Base-by-base conservation (phyloP, 2,797 vertebrate genomes). In the Cryptoblepharus egeriae region DNA sequence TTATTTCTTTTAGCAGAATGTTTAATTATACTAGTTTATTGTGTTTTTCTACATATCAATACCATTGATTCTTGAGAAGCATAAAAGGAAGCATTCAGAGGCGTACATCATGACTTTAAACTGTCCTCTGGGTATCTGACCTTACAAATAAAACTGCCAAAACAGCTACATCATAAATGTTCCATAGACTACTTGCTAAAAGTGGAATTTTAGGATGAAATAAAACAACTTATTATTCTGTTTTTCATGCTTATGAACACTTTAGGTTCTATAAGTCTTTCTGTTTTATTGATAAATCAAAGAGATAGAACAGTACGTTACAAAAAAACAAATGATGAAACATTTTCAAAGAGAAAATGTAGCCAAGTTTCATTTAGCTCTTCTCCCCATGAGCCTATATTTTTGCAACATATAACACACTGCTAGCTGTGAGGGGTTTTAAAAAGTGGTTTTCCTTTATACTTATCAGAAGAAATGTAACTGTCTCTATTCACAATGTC, bases 31-130 rank as follows among this genome's bases (percentile, higher is more conserved):
- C 35, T 39, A 37, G 16, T 83, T 72, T 64, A 71, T 55, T 78
- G 68, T 64, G 35, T 18, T 77, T 82, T 57, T 57, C 75, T 77
- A 71, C 71, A 55, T 77, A 77, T 65, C 37, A 24, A 42, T 77
- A 65, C 18, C 49, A 77, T 57, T 78, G 81, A 45, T 72, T 77
- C 37, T 20, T 72, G 13, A 22, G 49, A 72, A 72, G 75, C 30
- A 79, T 35, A 58, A 64, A 77, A 55, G 24, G 55, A 42, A 80
- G 11, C 20, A 55, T 61, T 35, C 49, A 49, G 30, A 58, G 9
- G n/a, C n/a, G 3, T 65, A 37, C 32, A 60, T 24, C 63, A 52
- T 37, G 30, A 37, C 49, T 78, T 9, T 57, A 72, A 72, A 83
- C 35, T 55, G 67, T 64, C 68, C 52, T 71, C 28, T 73, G 49